phyloP scores from a whole-genome alignment of 1,140 invertebrate species.

The Oncopeltus fasciatus region DNA sequence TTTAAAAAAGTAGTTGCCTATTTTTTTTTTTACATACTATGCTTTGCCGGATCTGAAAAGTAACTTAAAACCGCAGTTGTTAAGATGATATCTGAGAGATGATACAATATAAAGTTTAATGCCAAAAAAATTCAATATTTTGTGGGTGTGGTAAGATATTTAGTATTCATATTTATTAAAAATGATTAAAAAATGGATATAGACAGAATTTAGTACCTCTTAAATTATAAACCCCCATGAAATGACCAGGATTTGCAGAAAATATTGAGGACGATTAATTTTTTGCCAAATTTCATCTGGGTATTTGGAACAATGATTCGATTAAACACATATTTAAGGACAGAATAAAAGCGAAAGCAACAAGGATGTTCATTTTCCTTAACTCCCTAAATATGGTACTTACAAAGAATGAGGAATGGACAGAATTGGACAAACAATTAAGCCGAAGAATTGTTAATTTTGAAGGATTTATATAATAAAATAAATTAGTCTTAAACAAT shows the following conservation, averaged over 20 bases:
- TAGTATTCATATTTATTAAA: constrained; percentile 27
- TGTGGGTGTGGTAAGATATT: constrained; percentile 26
- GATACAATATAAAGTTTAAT: constrained; percentile 31
- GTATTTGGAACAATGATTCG: no score
- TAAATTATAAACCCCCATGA: constrained; percentile 26
- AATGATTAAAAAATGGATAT: constrained; percentile 29
- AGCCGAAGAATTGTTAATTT: no score
- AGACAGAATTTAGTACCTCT: constrained; percentile 29
- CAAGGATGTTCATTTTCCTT: no score
- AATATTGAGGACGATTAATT: constrained; percentile 30
- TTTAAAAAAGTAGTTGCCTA: constrained; percentile 20
- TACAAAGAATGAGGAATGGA: no score
- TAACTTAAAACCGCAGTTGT: constrained; percentile 24
- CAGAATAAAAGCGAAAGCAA: no score
- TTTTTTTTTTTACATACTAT: constrained; percentile 29
- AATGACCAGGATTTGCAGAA: constrained; percentile 28
- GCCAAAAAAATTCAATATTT: constrained; percentile 28
- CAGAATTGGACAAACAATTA: no score
- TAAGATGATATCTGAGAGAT: constrained; percentile 26
- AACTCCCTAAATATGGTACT: no score
- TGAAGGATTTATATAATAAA: no score
- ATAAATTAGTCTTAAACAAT: no score
- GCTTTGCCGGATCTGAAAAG: constrained; percentile 20
- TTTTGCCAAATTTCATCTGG: constrained; percentile 30
- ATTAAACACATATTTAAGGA: no score